phyloP scores from a whole-genome alignment of 1,140 invertebrate species.

The Camponotus floridanus region DNA sequence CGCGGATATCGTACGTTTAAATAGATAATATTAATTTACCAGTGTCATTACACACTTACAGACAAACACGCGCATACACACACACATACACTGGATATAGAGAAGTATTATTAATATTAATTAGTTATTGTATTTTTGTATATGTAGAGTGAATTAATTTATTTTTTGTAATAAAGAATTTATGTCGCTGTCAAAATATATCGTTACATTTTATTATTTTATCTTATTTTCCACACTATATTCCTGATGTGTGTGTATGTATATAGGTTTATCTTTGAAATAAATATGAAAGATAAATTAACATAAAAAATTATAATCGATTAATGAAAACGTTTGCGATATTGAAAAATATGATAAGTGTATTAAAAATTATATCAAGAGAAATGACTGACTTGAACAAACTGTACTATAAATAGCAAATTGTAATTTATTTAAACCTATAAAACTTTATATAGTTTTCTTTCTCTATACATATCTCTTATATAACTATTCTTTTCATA shows the following conservation, averaged over 20 bases:
- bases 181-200: constrained; percentile 73
- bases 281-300: neutral
- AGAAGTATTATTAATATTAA: constrained; percentile 83
- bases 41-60: constrained; percentile 14
- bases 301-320: neutral
- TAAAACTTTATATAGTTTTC: too few species aligned
- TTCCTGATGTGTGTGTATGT: neutral
- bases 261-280: neutral
- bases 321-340: neutral
- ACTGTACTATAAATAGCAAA: neutral
- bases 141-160: constrained; percentile 82
- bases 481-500: too few species aligned
- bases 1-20: constrained; percentile 59
- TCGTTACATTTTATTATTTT: constrained; percentile 7
- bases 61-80: too few species aligned
- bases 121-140: constrained; percentile 81
- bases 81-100: constrained; percentile 62
- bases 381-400: neutral
- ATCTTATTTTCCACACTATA: neutral
- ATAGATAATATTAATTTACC: constrained; percentile 69
- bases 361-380: neutral
- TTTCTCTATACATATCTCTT: too few species aligned
- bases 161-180: constrained; percentile 84
- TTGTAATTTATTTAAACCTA: neutral
- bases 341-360: neutral